These are phyloP conservation scores for Melanotaenia duboulayi DNA, from an alignment of 2,113 vertebrate genomes.

Conservation along the genomic window DNA sequence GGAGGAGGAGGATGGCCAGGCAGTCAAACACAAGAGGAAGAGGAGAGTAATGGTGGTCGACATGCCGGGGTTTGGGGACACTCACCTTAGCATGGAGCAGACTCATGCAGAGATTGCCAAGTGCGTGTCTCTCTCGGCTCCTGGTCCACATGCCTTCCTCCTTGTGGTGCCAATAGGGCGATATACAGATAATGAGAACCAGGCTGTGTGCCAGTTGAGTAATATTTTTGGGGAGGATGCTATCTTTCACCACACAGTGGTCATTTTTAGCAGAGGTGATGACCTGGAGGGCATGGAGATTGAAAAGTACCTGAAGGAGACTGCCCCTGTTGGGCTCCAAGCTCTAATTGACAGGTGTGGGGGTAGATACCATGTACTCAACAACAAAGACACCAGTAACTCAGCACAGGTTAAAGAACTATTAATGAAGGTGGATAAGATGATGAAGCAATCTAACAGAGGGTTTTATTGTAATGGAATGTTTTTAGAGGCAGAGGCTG, in stretches of 20 bases:
- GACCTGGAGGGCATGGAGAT: conserved; percentile 72
- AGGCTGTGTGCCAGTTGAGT: conserved; percentile 62
- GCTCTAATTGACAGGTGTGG: conserved; percentile 77
- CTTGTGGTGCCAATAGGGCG: conserved; percentile 81
- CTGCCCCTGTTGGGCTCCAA: conserved; percentile 63
- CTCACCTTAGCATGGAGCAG: conserved; percentile 63
- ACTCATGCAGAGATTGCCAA: conserved; percentile 73
- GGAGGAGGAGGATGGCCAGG: conserved; percentile 25
- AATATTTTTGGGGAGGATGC: conserved; percentile 77
- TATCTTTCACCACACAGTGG: conserved; percentile 73
- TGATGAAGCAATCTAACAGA: conserved; percentile 58
- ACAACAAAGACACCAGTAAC: conserved; percentile 76
- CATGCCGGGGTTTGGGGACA: conserved; percentile 85
- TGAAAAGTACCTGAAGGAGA: conserved; percentile 68
- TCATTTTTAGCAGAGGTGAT: conserved; percentile 81
- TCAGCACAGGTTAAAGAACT: conserved; percentile 71
- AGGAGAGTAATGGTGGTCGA: conserved; percentile 76
- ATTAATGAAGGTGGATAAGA: conserved; percentile 74
- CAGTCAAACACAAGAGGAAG: conserved; percentile 8
- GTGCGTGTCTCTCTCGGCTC: conserved; percentile 75
- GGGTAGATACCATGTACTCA: conserved; percentile 79
- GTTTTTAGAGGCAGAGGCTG: conserved; percentile 75
- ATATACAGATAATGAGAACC: conserved; percentile 74
- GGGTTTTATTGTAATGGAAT: conserved; percentile 76
- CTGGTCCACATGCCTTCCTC: conserved; percentile 83